Evolutionary conservation across 2,113 vertebrate species (phyloP).

Genomic region (rabbit (Oryctolagus cuniculus)): mOryCun1.1 NC_091447.1:45638501-45639000

Average conservation of each 20-base stretch:
- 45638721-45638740: too few species aligned
- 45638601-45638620: too few species aligned
- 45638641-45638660: too few species aligned
- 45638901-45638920: background rate
- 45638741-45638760: background rate
- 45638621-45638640: too few species aligned
- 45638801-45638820: background rate
- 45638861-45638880: background rate
- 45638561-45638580: too few species aligned
- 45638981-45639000: background rate
- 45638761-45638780: background rate
- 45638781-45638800: background rate
- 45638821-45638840: background rate
- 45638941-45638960: accelerated
- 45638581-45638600: too few species aligned
- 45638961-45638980: background rate
- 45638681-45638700: too few species aligned
- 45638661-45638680: too few species aligned
- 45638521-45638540: too few species aligned
- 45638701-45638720: too few species aligned
- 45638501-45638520: too few species aligned
- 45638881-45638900: background rate
- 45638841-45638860: background rate
- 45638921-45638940: background rate
- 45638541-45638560: too few species aligned